Base-by-base conservation (phyloP, 2,797 vertebrate species). In the Sebastes dallii region DNA sequence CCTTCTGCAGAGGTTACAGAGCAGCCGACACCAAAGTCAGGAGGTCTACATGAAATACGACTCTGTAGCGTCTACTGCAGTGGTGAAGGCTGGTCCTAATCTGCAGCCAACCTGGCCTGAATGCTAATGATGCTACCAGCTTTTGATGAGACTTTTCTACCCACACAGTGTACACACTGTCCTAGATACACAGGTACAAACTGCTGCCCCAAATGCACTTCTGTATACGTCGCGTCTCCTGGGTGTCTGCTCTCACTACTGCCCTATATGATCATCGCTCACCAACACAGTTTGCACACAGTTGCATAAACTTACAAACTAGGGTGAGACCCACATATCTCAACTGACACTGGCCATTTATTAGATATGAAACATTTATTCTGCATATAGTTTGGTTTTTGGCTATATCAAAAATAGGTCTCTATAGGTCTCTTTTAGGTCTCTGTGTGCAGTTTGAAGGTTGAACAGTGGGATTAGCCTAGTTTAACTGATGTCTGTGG, bases 151-250 rank as follows among this genome's bases (percentile, higher is more conserved):
- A 80, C 30, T 69, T 74, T 65, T 73, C 20, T 20, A 39, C 71
- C 30, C 16, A n/a, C n/a, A 50, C 25, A 11, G 12, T 42, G 89
- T 89, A 55, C 61, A 13, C 54, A 12, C 59, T 87, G 89, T 89
- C 91, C 91, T 84, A 94, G 75, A 91, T 92, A 89, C 59, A 78
- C 77, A 34, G 70, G 36, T 52, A 84, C 60, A 68, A 82, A 60
- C 58, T 39, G 70, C 46, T 89, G 91, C 86, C 82, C 91, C 85
- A 88, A 27, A 90, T 92, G 77, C 69, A 78, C 72, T 81, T 83
- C 78, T 89, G 85, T 89, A 42, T 42, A 83, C 42, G 2, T 90
- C 61, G 11, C 2, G 9, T 86, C 91, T 84, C 83, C 29, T 30
- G 64, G 79, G 88, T 62, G 74, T 81, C 72, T 81, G 72, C 50